Conservation (phyloP, 2,113 vertebrate species). For the Microtus oregoni region DNA sequence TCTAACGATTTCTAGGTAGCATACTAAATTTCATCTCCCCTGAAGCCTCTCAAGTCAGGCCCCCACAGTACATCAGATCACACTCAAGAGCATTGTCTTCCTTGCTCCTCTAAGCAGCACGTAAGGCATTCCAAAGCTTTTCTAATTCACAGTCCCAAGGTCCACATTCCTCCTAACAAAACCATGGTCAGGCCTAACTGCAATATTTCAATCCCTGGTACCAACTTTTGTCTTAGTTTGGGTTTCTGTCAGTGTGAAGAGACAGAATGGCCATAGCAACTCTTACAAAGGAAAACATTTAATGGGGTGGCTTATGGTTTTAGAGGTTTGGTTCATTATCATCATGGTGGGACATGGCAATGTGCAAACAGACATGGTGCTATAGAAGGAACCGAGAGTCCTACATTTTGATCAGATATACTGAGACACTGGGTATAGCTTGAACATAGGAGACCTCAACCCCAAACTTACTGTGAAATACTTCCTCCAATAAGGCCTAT, state of each 20-base stretch:
- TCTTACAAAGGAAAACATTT: neutral
- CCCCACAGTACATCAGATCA: neutral
- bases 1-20: neutral
- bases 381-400: neutral
- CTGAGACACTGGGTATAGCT: neutral
- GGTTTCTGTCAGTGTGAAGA: neutral
- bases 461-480: no score
- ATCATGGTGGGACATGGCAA: neutral
- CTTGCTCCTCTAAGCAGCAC: neutral
- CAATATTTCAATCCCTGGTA: neutral
- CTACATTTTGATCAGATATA: neutral
- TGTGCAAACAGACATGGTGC: neutral
- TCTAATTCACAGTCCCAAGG: neutral
- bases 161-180: neutral
- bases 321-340: neutral
- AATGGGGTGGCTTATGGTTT: neutral
- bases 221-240: neutral
- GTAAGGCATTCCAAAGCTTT: neutral
- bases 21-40: neutral
- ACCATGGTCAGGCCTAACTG: neutral
- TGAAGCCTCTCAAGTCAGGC: neutral
- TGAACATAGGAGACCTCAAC: neutral
- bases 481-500: neutral
- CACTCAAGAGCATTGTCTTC: neutral
- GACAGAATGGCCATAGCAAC: neutral